These are phyloP conservation scores for Rhizoglyphus robini DNA, from an alignment of 1,140 invertebrate species.

Conservation along the genomic window DNA sequence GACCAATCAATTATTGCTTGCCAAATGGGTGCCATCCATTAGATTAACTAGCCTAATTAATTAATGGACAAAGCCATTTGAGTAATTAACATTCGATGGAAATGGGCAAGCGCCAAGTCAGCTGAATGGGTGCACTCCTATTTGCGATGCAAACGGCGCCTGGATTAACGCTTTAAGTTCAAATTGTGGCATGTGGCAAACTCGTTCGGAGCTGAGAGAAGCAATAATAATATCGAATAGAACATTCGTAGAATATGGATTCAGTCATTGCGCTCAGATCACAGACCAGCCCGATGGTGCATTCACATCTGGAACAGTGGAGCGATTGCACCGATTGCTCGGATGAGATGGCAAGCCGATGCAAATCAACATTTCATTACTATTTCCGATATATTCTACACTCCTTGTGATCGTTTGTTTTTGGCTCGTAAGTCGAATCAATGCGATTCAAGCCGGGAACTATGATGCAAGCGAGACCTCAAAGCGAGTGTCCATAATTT, in stretches of 20 bases:
- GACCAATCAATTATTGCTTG: no score
- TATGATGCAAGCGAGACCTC: neutral
- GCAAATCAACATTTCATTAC: neutral
- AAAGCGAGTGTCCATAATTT: neutral
- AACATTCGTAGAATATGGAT: no score
- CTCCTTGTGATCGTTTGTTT: neutral
- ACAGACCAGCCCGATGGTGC: neutral
- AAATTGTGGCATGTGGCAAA: neutral
- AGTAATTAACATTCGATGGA: neutral
- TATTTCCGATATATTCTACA: neutral
- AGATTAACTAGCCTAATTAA: neutral
- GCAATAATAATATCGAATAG: neutral
- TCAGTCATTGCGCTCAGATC: neutral
- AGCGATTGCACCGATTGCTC: neutral
- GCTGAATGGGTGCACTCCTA: no score
- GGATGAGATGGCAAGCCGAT: neutral
- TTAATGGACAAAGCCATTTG: neutral
- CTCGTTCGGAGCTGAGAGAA: neutral
- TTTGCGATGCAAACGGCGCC: no score
- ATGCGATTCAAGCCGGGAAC: neutral
- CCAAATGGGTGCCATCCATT: neutral
- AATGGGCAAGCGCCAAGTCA: neutral
- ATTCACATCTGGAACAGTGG: neutral
- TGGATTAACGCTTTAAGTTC: neutral
- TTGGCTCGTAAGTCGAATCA: neutral